These are phyloP conservation scores for Macrosiphum euphorbiae DNA, from an alignment of 2,888 invertebrate species.

Conservation along the genomic window DNA sequence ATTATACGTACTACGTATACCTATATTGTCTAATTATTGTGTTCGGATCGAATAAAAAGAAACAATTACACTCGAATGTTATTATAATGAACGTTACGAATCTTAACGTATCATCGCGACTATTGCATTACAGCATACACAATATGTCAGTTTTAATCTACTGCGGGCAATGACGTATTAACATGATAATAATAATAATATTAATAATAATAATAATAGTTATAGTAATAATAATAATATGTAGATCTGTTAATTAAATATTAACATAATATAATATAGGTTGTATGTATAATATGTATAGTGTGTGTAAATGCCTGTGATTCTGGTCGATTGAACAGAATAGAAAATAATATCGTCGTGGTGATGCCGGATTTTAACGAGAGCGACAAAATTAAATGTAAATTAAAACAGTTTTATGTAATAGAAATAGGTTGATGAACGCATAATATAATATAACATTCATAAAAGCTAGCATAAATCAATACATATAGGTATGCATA, in stretches of 20 bases:
- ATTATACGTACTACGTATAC: background rate
- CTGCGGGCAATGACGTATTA: background rate
- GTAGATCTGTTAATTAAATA: constrained; percentile 13
- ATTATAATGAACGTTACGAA: background rate
- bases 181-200: background rate
- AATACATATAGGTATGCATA: background rate
- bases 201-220: background rate
- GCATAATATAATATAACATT: background rate
- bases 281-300: too few species aligned
- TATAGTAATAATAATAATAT: background rate
- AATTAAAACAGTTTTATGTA: background rate
- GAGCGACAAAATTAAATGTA: background rate
- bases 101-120: background rate
- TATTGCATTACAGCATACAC: background rate
- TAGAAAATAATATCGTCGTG: background rate
- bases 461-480: background rate
- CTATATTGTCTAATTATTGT: constrained; percentile 6
- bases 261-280: background rate
- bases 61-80: background rate
- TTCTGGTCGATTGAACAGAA: background rate
- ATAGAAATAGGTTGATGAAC: background rate
- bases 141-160: background rate
- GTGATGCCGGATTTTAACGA: background rate
- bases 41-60: background rate
- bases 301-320: background rate